Evolutionary conservation across 2,113 vertebrate genomes (phyloP), one percentile per base, ranked within the genome.

Genomic region (Trogon surrucura): DNA sequence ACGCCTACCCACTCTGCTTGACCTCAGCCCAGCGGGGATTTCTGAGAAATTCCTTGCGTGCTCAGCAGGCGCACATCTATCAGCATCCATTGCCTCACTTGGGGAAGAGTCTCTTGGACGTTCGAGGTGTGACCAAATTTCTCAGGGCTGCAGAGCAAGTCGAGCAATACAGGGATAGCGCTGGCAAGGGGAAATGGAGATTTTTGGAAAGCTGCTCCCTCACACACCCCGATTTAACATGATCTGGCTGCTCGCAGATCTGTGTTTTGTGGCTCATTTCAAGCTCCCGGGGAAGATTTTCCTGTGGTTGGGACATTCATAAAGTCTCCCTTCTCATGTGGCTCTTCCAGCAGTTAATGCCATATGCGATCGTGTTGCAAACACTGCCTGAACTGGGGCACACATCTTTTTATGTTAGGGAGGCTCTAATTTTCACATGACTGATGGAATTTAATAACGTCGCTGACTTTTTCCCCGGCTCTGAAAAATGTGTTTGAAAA

Each of bases 241-340:
- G 64, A 60, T 48, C 53, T 69, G 32, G 15, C 22, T 91, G 27
- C 47, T 71, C 73, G 38, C 30, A 73, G 25, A 58, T 73, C 50
- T 80, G 25, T 65, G 51, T 54, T 36, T 83, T 86, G 72, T 21
- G 75, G 51, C 54, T 70, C 44, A 86, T 73, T 80, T 73, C 67
- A 88, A 83, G 47, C 44, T 90, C 72, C 51, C 16, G 23, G 75
- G 44, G 51, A 86, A 85, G 60, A 11, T 83, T 88, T 95, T 88
- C 73, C 78, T 91, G 85, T 78, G 83, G 92, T 34, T 93, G 80
- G 56, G 75, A 67, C 72, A 62, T 65, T 79, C 44, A 62, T 54
- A 50, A 95, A 88, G 41, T 50, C 3, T 83, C 23, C 66, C n/a
- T 11, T 80, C 78, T 88, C 18, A 50, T 67, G 64, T 77, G 85